Percentiles rank a stretch among this genome's conserved stretches.
Evolutionary conservation across 2,888 invertebrate genomes (phyloP).

Genomic region (Globia sparganii): DNA sequence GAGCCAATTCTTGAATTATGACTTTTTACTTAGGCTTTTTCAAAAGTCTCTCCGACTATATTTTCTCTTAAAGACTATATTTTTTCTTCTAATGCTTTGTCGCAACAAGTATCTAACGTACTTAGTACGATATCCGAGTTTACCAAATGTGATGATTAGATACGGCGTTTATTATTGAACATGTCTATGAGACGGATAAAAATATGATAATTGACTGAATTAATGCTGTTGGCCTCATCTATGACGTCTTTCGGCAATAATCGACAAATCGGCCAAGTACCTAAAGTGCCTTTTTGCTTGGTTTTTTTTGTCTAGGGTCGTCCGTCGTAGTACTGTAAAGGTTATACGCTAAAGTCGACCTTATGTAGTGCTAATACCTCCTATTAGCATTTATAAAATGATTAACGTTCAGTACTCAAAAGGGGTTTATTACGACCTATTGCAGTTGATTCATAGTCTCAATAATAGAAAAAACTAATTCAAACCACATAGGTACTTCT

Average conservation of each 20-base stretch:
- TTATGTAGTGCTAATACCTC: background rate
- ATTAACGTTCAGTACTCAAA: background rate
- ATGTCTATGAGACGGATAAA: background rate
- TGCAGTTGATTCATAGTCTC: background rate
- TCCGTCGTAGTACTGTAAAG: background rate
- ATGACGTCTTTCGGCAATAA: slow-evolving; percentile 9
- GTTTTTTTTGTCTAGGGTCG: background rate
- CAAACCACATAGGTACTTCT: slow-evolving; percentile 15
- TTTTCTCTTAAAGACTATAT: no score
- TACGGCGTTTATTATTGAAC: slow-evolving; percentile 6
- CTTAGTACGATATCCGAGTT: background rate
- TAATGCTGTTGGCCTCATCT: background rate
- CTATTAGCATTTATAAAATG: no score
- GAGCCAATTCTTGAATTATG: no score
- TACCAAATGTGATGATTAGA: background rate
- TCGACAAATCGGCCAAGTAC: background rate
- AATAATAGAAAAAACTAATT: slow-evolving; percentile 15
- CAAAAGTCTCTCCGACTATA: no score
- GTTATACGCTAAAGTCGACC: background rate
- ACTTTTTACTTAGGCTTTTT: no score
- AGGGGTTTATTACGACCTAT: background rate
- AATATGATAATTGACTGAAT: background rate
- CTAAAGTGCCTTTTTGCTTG: background rate
- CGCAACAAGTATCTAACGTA: background rate
- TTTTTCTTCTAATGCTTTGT: background rate